Evolutionary conservation across 2,888 invertebrate genomes (phyloP).

Genomic region (Oligia fasciuncula): DNA sequence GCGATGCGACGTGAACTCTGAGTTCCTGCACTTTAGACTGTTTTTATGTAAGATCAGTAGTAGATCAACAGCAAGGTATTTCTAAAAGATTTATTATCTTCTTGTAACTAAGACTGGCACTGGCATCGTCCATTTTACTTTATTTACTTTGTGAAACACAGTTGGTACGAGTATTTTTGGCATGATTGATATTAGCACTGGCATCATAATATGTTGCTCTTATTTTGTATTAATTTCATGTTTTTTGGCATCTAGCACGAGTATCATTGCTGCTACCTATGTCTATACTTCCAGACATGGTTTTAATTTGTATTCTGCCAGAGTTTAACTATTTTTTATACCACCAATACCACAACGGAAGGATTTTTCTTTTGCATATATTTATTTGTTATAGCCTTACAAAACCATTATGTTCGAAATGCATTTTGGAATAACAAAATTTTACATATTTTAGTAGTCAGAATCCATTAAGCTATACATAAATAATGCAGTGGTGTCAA

Average conservation of each 20-base stretch:
- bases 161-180: not conserved
- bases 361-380: not conserved
- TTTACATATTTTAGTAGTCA: conserved; percentile 6
- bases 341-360: not conserved
- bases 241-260: not conserved
- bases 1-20: not conserved
- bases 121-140: not conserved
- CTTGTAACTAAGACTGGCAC: not conserved
- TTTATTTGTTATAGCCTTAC: not conserved
- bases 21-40: not conserved
- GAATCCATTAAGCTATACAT: not conserved
- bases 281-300: not conserved
- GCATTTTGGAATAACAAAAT: not conserved
- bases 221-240: not conserved
- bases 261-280: not conserved
- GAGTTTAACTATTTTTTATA: not conserved
- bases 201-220: not conserved
- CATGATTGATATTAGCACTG: not conserved
- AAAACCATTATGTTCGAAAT: conserved; percentile 7
- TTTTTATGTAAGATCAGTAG: not conserved
- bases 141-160: not conserved
- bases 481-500: not conserved
- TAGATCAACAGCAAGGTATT: not conserved
- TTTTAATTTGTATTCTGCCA: not conserved
- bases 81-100: not conserved